phyloP scores from a whole-genome alignment of 1,140 invertebrate genomes.

The Cheumatopsyche charites region DNA sequence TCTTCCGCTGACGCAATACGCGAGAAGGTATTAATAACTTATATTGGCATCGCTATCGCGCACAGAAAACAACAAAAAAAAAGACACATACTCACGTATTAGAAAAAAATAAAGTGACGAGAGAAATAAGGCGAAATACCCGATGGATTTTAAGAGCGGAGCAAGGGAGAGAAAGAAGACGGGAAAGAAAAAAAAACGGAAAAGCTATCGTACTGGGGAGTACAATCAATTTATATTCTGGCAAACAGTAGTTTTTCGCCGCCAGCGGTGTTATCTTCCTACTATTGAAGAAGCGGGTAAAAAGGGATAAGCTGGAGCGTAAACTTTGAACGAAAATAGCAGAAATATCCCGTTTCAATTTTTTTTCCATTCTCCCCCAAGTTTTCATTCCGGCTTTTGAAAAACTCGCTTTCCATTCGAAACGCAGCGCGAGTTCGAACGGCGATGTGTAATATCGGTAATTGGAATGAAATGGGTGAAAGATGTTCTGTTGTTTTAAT shows the following conservation, averaged over 20 bases:
- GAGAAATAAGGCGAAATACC: slow-evolving; percentile 9
- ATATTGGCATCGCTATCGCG: slow-evolving; percentile 26
- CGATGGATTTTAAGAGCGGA: neutral
- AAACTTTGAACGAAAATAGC: no score
- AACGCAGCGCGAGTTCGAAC: no score
- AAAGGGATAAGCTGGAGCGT: no score
- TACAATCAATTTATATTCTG: slow-evolving; percentile 46
- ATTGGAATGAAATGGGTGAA: no score
- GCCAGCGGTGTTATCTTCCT: slow-evolving; percentile 40
- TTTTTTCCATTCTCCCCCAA: no score
- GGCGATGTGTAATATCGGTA: no score
- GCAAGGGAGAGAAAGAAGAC: neutral
- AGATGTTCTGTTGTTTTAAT: no score
- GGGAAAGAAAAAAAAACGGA: slow-evolving; percentile 18
- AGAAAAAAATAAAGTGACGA: slow-evolving; percentile 13
- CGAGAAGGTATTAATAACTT: slow-evolving; percentile 28
- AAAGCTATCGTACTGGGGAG: slow-evolving; percentile 29
- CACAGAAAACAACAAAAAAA: neutral
- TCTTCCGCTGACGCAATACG: no score
- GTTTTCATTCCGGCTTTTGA: no score
- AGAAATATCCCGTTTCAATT: no score
- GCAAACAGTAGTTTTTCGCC: slow-evolving; percentile 45
- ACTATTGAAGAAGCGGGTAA: no score
- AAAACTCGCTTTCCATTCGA: no score
- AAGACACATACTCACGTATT: neutral